phyloP scores from a whole-genome alignment of 2,113 vertebrate genomes.

The Brienomyrus brachyistius region DNA sequence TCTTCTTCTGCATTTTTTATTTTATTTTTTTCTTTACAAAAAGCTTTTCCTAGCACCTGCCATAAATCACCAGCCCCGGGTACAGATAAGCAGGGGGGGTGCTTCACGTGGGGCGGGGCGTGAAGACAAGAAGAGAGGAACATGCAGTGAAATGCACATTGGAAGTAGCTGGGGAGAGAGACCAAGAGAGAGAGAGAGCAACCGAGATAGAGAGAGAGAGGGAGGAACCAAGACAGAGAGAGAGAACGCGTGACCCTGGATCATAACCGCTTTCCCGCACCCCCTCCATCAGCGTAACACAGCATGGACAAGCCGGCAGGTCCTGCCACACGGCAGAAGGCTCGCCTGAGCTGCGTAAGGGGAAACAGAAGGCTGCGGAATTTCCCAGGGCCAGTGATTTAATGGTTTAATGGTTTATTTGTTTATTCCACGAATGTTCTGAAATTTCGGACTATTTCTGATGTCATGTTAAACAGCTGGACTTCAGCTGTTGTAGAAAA shows the following conservation, averaged over 20 bases:
- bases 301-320: neutral
- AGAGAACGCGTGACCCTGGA: constrained; percentile 20
- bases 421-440: constrained; percentile 1
- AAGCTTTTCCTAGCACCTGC: constrained; percentile 20
- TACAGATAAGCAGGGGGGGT: neutral
- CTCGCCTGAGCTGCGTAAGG: neutral
- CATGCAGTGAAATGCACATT: neutral
- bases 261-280: constrained; percentile 9
- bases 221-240: no score
- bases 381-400: constrained; percentile 2
- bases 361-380: neutral
- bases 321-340: neutral
- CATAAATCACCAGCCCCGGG: constrained; percentile 12
- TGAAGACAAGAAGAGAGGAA: neutral
- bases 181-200: neutral
- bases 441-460: neutral
- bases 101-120: no score
- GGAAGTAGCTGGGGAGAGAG: no score
- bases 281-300: constrained; percentile 22
- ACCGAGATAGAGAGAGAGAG: neutral
- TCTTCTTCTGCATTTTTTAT: neutral
- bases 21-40: neutral
- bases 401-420: constrained; percentile 18
- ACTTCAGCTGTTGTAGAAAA: neutral
- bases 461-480: neutral